Conservation (phyloP, 1,140 invertebrate genomes). For the Glomeris maerens region DNA sequence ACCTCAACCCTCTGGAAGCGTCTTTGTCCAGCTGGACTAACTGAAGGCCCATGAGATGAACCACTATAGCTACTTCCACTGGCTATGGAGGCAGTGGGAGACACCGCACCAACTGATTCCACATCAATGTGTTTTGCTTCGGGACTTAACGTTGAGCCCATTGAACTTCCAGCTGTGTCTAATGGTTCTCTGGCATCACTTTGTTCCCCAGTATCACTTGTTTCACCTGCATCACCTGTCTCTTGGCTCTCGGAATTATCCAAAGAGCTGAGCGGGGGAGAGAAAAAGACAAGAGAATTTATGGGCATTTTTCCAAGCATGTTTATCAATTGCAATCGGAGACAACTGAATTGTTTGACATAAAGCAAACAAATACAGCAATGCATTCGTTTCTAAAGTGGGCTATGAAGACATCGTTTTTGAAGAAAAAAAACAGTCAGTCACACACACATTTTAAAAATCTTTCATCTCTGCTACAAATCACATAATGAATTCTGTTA, state of each 20-base stretch:
- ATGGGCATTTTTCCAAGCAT: too few species aligned
- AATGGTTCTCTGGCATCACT: background rate
- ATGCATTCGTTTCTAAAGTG: too few species aligned
- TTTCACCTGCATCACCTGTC: conserved; percentile 5
- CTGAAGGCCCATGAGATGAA: background rate
- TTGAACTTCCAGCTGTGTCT: background rate
- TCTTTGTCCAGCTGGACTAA: conserved; percentile 18
- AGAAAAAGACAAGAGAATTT: too few species aligned
- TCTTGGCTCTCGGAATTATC: background rate
- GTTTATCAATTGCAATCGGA: too few species aligned
- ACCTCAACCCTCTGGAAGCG: conserved; percentile 32
- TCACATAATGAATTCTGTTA: too few species aligned
- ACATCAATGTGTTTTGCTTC: background rate
- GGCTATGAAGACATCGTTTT: too few species aligned
- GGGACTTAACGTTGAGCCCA: background rate
- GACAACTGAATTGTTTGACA: too few species aligned
- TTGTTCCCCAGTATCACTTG: background rate
- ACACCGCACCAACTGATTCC: background rate
- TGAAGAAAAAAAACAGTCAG: too few species aligned
- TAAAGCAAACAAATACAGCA: background rate
- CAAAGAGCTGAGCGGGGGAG: background rate
- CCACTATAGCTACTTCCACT: background rate
- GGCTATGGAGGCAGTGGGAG: background rate
- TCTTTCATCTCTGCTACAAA: too few species aligned
- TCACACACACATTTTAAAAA: too few species aligned